A percentile compares a stretch with the other conserved stretches of the same genome.
These are phyloP conservation scores for Siderastrea siderea DNA, from an alignment of 92 coral and sea anemone species.

Conservation along the genomic window DNA sequence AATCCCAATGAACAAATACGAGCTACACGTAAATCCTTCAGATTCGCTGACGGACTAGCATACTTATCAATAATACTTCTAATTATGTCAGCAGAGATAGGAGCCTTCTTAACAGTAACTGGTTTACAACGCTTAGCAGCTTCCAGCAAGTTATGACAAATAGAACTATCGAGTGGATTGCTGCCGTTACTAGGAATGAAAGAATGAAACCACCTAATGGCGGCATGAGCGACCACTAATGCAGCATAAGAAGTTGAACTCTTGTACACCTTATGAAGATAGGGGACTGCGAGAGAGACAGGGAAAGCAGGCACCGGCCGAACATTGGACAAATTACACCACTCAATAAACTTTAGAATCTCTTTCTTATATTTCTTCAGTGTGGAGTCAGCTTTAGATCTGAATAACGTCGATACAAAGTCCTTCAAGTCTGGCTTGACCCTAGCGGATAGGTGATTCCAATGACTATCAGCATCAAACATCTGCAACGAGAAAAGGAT, in stretches of 20 bases:
- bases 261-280: conserved; percentile 4
- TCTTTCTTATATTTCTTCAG: conserved; percentile 30
- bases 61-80: conserved; percentile 17
- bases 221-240: conserved; percentile 17
- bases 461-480: too few species aligned
- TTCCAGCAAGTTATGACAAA: conserved; percentile 45
- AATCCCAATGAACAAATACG: conserved; percentile 56
- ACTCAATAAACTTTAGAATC: conserved; percentile 24
- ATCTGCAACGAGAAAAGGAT: too few species aligned
- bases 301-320: conserved; percentile 29
- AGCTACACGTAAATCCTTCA: conserved; percentile 58
- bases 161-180: too few species aligned
- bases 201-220: conserved; percentile 17
- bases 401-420: conserved; percentile 7
- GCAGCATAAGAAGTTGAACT: conserved; percentile 27
- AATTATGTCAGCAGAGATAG: conserved; percentile 43
- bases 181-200: too few species aligned
- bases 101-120: conserved; percentile 32
- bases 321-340: conserved; percentile 40
- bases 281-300: conserved; percentile 12
- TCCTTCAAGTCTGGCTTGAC: conserved; percentile 21
- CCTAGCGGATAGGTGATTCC: too few species aligned
- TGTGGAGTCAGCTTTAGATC: conserved; percentile 61
- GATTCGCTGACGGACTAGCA: conserved; percentile 18
- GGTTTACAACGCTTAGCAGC: conserved; percentile 35